Evolutionary conservation across 2,888 invertebrate genomes (phyloP), one percentile per base, ranked within the genome.

Genomic region (Augiades crinisus): DNA sequence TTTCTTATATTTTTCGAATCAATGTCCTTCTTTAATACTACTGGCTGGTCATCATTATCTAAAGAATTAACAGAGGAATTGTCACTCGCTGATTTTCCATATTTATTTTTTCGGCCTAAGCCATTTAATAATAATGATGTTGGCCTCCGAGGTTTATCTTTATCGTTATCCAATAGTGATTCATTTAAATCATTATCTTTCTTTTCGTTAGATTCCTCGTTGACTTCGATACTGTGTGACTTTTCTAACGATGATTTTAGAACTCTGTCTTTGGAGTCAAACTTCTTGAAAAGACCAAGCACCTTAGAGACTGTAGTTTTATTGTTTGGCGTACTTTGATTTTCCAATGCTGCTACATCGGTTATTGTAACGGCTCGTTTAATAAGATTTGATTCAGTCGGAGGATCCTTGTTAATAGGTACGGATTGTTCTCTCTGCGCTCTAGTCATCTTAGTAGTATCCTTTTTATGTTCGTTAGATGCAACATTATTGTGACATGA

Each of bases 281-380:
- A 92, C 75, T 94, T 95, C 61, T 93, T 94, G 63, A 96, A 95
- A 2, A 96, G 81, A 0, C 95, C 95, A 52, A 96, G 79, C 36
- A 96, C 95, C 70, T 93, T 94, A 0, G 95, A 95, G 2, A 94
- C 93, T 7, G 93, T 93, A 31, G 92, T 93, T 65, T 92, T 92
- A 37, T 91, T 92, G 37, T 91, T 90, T 14, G 77, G 78, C 19
- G 79, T 60, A 53, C 58, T 84, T 24, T 75, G 75, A 49, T 62
- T 78, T 40, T 81, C 80, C 53, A 90, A 67, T 51, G 85, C 86
- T 4, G 92, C 90, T 50, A 94, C 90, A 64, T 94, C 93, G 59
- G 94, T 94, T 13, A 94, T 90, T 27, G 95, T 95, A 16, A 93
- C 93, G 2, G 95, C 94, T 58, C 94, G 85, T 75, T 94, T 94